Percentiles rank a stretch among this genome's conserved stretches.
These are phyloP conservation scores for Noctua janthe DNA, from an alignment of 2,888 invertebrate species.

Conservation along the genomic window DNA sequence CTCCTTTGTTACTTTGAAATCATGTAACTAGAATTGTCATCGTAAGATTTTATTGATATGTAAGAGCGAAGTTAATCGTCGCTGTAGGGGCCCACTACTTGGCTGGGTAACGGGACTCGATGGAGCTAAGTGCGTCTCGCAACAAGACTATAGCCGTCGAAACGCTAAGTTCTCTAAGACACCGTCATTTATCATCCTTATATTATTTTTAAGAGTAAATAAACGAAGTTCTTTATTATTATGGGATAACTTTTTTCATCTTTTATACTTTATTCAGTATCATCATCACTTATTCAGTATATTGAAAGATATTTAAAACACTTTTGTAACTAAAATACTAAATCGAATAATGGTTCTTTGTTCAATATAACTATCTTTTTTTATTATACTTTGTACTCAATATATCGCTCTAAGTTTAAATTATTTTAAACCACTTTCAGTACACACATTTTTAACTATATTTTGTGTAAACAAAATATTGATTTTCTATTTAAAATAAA, in stretches of 20 bases:
- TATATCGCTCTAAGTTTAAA: slow-evolving; percentile 30
- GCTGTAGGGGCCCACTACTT: neutral
- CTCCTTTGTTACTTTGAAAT: slow-evolving; percentile 53
- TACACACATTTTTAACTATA: neutral
- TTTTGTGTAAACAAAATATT: slow-evolving; percentile 13
- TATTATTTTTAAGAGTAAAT: slow-evolving; percentile 67
- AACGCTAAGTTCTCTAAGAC: slow-evolving; percentile 28
- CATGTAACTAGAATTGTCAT: slow-evolving; percentile 67
- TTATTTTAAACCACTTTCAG: slow-evolving; percentile 23
- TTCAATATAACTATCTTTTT: slow-evolving; percentile 28
- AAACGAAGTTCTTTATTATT: slow-evolving; percentile 59
- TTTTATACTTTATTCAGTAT: slow-evolving; percentile 62
- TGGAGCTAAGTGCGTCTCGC: slow-evolving; percentile 17
- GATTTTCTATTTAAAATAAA: slow-evolving; percentile 50
- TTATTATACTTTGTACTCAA: slow-evolving; percentile 21
- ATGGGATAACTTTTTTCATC: slow-evolving; percentile 62
- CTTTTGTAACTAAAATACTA: slow-evolving; percentile 49
- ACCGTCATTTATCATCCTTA: slow-evolving; percentile 41
- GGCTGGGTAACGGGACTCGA: slow-evolving; percentile 1
- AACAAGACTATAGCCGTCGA: slow-evolving; percentile 2
- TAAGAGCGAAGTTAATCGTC: slow-evolving; percentile 22
- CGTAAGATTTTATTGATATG: slow-evolving; percentile 57
- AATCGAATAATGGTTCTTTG: slow-evolving; percentile 39
- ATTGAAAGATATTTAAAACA: slow-evolving; percentile 44
- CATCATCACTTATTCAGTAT: slow-evolving; percentile 42